Evolutionary conservation across 1,140 invertebrate species (phyloP), one percentile per base, ranked within the genome.

Genomic region (Caenorhabditis tropicalis): DNA sequence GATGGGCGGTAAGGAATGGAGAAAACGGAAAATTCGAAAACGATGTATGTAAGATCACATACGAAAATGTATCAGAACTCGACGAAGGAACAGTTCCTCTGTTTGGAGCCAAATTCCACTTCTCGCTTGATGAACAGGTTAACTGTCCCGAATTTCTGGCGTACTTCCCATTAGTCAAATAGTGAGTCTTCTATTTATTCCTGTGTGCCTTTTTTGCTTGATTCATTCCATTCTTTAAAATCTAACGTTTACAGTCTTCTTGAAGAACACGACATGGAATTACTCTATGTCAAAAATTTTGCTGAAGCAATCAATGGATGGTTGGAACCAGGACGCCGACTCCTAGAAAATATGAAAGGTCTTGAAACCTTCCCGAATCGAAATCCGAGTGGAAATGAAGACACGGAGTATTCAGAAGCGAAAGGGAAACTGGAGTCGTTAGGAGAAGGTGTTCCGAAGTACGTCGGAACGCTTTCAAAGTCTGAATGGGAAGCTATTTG

Each of bases 101-200:
- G 16, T 99, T 99, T 93, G 98, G 98, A 53, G 96, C 95, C 43
- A 96, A 96, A 92, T 98, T 99, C 93, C 94, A 97, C 92, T 99
- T 99, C 91, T 94, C 96, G 90, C 92, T 99, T 79, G 96, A 98
- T 91, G 96, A 95, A 53, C 96, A 97, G 19, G 97, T 99, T 0
- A 94, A 99, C 91, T 99, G 98, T 93, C 98, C 98, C 31, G 98
- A 99, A 92, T 99, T 98, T 93, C 92, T 99, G 36, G 96, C 99
- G 19, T 94, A 98, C 92, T 95, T 98, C 92, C 95, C 96, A 31
- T 93, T 94, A 6, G 93, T 99, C 82, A 92, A 94, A 86, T 95
- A 95, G 93, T 94, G 89, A 91, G 92, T 90, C 7, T 85, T 70
- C 85, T 87, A 7, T 90, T 91, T 48, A 92, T 91, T 90, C 85